Percentiles rank a stretch among this genome's conserved stretches.
These are phyloP conservation scores for Mareca strepera DNA, from an alignment of 2,797 vertebrate genomes.

Conservation along the genomic window DNA sequence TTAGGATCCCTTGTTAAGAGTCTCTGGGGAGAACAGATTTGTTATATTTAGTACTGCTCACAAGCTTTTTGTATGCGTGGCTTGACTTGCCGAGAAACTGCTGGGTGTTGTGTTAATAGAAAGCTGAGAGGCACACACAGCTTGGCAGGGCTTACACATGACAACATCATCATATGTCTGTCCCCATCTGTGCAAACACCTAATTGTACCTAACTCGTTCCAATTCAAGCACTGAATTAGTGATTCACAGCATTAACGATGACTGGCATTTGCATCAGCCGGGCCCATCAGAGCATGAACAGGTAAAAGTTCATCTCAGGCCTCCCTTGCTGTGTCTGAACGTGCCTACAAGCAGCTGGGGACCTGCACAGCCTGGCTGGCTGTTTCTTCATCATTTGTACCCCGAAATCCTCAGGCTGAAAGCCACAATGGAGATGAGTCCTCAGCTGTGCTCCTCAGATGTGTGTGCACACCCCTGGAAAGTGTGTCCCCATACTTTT, in stretches of 20 bases:
- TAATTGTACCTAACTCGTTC: background rate
- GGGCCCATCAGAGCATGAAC: background rate
- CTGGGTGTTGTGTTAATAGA: background rate
- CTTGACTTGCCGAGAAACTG: background rate
- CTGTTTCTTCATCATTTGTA: too few species aligned
- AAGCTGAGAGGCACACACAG: background rate
- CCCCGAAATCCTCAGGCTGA: too few species aligned
- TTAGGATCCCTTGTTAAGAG: background rate
- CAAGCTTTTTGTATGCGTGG: background rate
- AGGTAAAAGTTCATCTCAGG: background rate
- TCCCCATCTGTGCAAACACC: background rate
- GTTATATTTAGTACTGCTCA: background rate
- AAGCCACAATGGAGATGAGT: too few species aligned
- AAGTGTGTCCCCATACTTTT: background rate
- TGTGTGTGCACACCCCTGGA: too few species aligned
- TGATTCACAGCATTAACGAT: background rate
- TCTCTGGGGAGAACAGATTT: background rate
- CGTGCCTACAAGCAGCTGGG: background rate
- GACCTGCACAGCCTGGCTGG: background rate
- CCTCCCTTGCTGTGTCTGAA: background rate
- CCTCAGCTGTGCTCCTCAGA: too few species aligned
- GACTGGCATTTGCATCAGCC: background rate
- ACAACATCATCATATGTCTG: background rate
- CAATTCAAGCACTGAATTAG: background rate
- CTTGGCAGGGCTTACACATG: accelerated